Conservation (phyloP, 2,888 invertebrate species). For the Latrodectus elegans region DNA sequence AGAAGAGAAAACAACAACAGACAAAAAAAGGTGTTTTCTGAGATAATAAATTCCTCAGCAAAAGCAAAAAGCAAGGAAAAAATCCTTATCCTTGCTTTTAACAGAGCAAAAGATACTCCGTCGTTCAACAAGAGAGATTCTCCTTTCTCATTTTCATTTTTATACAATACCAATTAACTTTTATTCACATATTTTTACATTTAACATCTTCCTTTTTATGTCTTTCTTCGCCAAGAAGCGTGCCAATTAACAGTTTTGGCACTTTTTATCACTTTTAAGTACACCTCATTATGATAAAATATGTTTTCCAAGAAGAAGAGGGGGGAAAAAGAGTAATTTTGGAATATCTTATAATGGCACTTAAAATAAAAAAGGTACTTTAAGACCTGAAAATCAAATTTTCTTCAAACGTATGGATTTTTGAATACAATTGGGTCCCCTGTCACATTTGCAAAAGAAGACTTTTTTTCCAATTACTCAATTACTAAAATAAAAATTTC, state of each 20-base stretch:
- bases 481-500: too few relatives aligned
- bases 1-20: too few relatives aligned
- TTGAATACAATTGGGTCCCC: too few relatives aligned
- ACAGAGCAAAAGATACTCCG: neutral
- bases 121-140: neutral
- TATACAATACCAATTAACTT: constrained; percentile 46
- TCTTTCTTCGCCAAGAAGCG: constrained; percentile 12
- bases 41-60: neutral
- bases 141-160: constrained; percentile 22
- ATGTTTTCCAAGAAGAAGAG: neutral
- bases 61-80: neutral
- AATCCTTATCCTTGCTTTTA: neutral
- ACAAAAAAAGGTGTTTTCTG: too few relatives aligned
- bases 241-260: constrained; percentile 38
- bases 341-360: constrained; percentile 13
- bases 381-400: constrained; percentile 22
- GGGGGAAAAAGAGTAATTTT: constrained; percentile 19
- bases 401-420: too few relatives aligned
- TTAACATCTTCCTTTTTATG: constrained; percentile 25
- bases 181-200: constrained; percentile 42
- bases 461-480: too few relatives aligned
- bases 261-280: constrained; percentile 50
- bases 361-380: neutral
- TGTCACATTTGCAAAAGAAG: too few relatives aligned
- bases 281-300: constrained; percentile 52